These are phyloP conservation scores for Abrostola triplasia DNA, from an alignment of 2,888 invertebrate genomes.

Conservation along the genomic window DNA sequence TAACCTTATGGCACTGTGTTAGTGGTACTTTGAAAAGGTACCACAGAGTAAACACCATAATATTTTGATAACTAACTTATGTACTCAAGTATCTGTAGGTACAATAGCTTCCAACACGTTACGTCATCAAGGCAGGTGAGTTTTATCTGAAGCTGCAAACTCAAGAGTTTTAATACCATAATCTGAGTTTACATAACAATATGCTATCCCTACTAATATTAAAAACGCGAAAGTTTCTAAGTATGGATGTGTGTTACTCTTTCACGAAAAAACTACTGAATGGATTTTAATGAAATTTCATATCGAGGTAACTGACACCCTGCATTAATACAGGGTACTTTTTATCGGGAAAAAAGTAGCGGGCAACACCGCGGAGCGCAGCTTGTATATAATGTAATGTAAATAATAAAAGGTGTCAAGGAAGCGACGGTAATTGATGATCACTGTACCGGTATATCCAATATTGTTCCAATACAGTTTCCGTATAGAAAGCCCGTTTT, in stretches of 20 bases:
- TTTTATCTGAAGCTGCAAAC: constrained; percentile 18
- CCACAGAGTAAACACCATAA: constrained; percentile 18
- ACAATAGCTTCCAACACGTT: constrained; percentile 28
- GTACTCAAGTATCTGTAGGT: constrained; percentile 5
- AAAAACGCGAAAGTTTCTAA: too few species aligned
- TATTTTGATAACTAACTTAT: constrained; percentile 29
- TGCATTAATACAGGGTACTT: too few species aligned
- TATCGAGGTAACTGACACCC: too few species aligned
- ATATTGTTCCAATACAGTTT: constrained; percentile 52
- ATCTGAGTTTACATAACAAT: constrained; percentile 40
- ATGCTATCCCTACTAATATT: too few species aligned
- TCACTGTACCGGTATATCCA: constrained; percentile 45
- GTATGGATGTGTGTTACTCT: too few species aligned
- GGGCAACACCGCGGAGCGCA: too few species aligned
- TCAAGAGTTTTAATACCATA: constrained; percentile 28
- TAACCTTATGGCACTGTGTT: constrained; percentile 22
- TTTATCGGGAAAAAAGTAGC: too few species aligned
- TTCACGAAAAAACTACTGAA: too few species aligned
- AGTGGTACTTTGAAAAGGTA: constrained; percentile 18
- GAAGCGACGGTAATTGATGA: constrained; percentile 56
- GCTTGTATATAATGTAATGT: constrained; percentile 47
- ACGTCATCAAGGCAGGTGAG: constrained; percentile 18
- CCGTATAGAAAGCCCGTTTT: constrained; percentile 64
- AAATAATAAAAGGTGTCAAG: constrained; percentile 56
- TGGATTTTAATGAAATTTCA: too few species aligned